These are phyloP conservation scores for Zootermopsis nevadensis DNA, from an alignment of 2,888 invertebrate species.

Conservation along the genomic window DNA sequence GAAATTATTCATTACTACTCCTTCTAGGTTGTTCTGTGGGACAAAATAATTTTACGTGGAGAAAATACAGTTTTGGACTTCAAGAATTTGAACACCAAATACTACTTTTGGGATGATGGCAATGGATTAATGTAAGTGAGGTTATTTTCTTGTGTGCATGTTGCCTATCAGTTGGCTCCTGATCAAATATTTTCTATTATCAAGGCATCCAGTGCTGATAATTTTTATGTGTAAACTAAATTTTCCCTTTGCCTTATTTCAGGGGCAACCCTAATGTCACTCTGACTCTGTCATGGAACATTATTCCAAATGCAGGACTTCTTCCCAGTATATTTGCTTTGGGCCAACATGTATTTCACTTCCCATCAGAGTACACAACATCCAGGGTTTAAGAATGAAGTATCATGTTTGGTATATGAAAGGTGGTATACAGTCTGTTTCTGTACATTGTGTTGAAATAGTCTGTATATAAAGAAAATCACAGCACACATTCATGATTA, in stretches of 20 bases:
- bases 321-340: constrained; percentile 87
- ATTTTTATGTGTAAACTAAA: neutral
- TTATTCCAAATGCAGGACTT: constrained; percentile 97
- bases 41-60: constrained; percentile 94
- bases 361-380: constrained; percentile 88
- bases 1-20: neutral
- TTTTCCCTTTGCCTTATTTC: constrained; percentile 59
- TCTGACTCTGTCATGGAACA: constrained; percentile 95
- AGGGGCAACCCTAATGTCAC: constrained; percentile 95
- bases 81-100: constrained; percentile 95
- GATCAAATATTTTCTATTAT: too few species aligned
- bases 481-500: too few species aligned
- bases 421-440: neutral
- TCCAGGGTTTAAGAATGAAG: constrained; percentile 66
- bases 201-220: too few species aligned
- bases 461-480: too few species aligned
- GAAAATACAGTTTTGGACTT: constrained; percentile 94
- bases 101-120: constrained; percentile 99
- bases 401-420: neutral
- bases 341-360: constrained; percentile 88
- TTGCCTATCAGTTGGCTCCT: neutral
- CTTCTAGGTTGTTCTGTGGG: constrained; percentile 93
- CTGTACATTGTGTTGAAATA: too few species aligned
- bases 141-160: neutral
- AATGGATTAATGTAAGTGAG: constrained; percentile 87